These are phyloP conservation scores for Typhlomys cinereus DNA, from an alignment of 2,113 vertebrate genomes.

Conservation along the genomic window DNA sequence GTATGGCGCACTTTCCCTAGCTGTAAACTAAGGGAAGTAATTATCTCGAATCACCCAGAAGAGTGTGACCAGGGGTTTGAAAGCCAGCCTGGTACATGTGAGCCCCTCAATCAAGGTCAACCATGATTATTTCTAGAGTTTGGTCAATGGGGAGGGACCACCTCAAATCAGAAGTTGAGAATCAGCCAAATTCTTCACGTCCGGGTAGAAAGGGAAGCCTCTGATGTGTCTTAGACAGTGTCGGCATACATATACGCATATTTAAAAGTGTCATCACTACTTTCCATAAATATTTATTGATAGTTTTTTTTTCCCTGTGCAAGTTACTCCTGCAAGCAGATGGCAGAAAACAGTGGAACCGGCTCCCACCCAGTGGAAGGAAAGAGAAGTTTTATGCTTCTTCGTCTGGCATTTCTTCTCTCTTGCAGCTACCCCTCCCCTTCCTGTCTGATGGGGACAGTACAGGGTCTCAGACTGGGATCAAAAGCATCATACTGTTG, in stretches of 20 bases:
- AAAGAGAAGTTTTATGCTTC: background rate
- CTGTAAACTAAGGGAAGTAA: background rate
- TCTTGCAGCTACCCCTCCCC: too few relatives aligned
- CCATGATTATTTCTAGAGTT: background rate
- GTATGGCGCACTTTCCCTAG: background rate
- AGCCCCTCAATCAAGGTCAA: background rate
- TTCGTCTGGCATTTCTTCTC: background rate
- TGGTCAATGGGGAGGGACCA: background rate
- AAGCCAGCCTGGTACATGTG: background rate
- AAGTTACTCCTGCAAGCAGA: background rate
- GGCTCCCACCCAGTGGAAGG: background rate
- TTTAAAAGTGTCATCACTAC: background rate
- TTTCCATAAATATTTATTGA: background rate
- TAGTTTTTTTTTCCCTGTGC: background rate
- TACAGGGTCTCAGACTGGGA: too few relatives aligned
- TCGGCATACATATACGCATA: background rate
- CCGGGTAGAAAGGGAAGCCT: background rate
- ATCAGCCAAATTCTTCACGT: background rate
- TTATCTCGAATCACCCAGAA: background rate
- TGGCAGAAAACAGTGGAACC: background rate
- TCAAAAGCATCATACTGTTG: too few relatives aligned
- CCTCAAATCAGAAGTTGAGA: background rate
- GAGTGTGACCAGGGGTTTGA: background rate
- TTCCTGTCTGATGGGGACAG: too few relatives aligned
- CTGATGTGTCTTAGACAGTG: background rate